These are phyloP conservation scores for Corydoras sp. DNA, from an alignment of 2,113 vertebrate genomes.

Conservation along the genomic window DNA sequence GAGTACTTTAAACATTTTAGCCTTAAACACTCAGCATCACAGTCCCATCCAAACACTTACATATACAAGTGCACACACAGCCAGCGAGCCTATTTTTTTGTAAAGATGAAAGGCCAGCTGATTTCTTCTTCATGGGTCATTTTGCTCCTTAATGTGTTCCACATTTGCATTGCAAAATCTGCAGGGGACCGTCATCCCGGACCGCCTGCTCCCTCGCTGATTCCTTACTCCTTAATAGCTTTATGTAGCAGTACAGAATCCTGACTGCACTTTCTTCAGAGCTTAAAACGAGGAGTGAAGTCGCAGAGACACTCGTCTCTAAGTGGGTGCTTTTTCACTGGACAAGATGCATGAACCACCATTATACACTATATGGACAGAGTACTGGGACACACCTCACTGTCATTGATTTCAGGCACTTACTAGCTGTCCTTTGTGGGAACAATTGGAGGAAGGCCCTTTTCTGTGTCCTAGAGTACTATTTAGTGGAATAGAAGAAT, in stretches of 20 bases:
- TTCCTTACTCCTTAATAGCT: conserved; percentile 19
- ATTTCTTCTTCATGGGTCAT: conserved; percentile 7
- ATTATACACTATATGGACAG: no score
- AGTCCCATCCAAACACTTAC: background rate
- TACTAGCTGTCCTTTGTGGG: no score
- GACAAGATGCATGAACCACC: background rate
- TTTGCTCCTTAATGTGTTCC: conserved; percentile 18
- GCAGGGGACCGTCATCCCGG: no score
- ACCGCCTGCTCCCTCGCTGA: background rate
- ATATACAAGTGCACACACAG: background rate
- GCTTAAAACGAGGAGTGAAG: conserved; percentile 21
- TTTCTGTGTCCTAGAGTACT: no score
- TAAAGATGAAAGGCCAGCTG: conserved; percentile 19
- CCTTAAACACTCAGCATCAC: background rate
- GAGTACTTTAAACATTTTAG: background rate
- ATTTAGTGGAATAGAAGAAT: no score
- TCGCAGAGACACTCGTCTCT: conserved; percentile 21
- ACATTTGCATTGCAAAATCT: conserved; percentile 22
- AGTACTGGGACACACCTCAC: no score
- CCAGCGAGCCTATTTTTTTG: no score
- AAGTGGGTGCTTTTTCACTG: conserved; percentile 19
- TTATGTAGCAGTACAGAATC: conserved; percentile 17
- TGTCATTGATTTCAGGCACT: no score
- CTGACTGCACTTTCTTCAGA: conserved; percentile 29
- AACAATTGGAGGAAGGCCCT: no score